Percentiles rank a stretch among this genome's conserved stretches.
Evolutionary conservation across 1,140 invertebrate species (phyloP).

Genomic region (Phocides pigmalion): DNA sequence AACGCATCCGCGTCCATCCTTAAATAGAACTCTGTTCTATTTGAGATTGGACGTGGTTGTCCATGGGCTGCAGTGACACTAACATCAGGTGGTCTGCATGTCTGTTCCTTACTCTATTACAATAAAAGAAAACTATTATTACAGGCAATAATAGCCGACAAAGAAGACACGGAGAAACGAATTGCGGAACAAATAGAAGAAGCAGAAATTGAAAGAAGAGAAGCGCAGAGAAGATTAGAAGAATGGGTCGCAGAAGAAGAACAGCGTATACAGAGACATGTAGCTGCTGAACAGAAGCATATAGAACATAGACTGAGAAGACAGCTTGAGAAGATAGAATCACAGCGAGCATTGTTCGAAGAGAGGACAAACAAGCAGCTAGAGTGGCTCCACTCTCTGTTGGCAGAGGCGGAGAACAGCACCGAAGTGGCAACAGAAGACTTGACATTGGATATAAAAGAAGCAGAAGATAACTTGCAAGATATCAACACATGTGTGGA

Average conservation of each 20-base stretch:
- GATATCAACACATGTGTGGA: constrained; percentile 43
- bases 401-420: constrained; percentile 39
- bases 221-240: constrained; percentile 47
- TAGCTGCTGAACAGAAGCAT: constrained; percentile 39
- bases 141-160: constrained; percentile 47
- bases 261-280: constrained; percentile 48
- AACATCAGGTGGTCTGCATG: no score
- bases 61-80: constrained; percentile 33
- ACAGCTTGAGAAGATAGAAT: constrained; percentile 42
- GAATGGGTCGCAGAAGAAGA: constrained; percentile 54
- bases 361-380: constrained; percentile 39
- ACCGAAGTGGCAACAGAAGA: constrained; percentile 35
- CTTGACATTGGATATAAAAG: constrained; percentile 29
- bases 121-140: constrained; percentile 8
- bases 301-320: constrained; percentile 47
- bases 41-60: no score
- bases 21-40: no score
- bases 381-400: constrained; percentile 42
- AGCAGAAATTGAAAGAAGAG: constrained; percentile 54
- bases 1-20: no score
- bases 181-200: constrained; percentile 44
- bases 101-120: no score
- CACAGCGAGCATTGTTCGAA: constrained; percentile 43
- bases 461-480: constrained; percentile 36
- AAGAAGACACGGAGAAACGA: constrained; percentile 41